Evolutionary conservation across 2,113 vertebrate genomes (phyloP).

Genomic region (Halichoeres trimaculatus): DNA sequence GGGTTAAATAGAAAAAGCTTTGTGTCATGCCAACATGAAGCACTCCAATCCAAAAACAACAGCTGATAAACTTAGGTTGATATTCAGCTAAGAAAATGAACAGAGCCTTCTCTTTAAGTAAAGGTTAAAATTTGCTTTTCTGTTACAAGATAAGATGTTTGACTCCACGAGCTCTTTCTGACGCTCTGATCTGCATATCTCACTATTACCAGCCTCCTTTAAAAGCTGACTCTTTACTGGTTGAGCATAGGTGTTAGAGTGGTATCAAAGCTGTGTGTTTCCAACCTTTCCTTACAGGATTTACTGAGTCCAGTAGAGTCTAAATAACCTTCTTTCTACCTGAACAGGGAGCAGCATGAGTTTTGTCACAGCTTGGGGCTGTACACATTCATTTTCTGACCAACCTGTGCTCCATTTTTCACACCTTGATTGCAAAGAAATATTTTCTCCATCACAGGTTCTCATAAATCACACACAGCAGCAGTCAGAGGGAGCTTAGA

Average conservation of each 20-base stretch:
- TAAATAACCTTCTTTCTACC: not conserved
- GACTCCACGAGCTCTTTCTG: not conserved
- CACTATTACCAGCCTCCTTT: not conserved
- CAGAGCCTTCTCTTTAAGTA: too few relatives aligned
- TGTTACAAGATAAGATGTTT: not conserved
- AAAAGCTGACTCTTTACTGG: not conserved
- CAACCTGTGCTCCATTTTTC: slow-evolving; percentile 11
- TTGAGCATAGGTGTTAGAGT: too few relatives aligned
- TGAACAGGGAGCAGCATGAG: not conserved
- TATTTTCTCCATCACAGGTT: not conserved
- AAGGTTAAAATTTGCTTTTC: not conserved
- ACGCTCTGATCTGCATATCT: not conserved
- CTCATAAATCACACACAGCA: slow-evolving; percentile 10
- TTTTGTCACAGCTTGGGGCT: slow-evolving; percentile 7
- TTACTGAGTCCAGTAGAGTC: too few relatives aligned
- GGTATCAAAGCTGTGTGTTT: too few relatives aligned
- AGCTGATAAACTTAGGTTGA: too few relatives aligned
- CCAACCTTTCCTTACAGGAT: not conserved
- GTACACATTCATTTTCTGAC: slow-evolving; percentile 6
- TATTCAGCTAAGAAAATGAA: too few relatives aligned
- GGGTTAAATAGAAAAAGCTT: too few relatives aligned
- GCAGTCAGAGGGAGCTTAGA: not conserved
- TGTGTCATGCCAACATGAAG: too few relatives aligned
- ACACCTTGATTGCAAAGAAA: slow-evolving; percentile 11
- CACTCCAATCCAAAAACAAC: too few relatives aligned